These are phyloP conservation scores for Bubalus kerabau DNA, from an alignment of 2,113 vertebrate genomes.

Conservation along the genomic window DNA sequence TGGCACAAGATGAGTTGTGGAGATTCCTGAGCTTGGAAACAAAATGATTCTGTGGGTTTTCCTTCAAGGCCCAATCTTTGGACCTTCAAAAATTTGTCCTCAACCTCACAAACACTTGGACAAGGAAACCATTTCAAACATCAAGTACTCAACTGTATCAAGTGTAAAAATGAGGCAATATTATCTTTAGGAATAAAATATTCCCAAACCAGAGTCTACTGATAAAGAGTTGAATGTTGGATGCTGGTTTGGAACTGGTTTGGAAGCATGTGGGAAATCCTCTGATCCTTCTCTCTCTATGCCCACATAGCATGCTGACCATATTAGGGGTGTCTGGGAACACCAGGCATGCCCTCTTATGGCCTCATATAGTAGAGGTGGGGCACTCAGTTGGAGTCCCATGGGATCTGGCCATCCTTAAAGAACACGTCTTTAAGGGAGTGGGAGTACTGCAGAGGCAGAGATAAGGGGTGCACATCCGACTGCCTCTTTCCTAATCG, in stretches of 20 bases:
- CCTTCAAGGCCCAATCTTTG: neutral
- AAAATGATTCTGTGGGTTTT: neutral
- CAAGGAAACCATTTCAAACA: neutral
- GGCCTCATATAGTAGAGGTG: neutral
- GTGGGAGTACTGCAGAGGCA: neutral
- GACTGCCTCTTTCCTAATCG: neutral
- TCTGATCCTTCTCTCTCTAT: neutral
- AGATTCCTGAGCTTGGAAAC: neutral
- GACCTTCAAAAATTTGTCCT: neutral
- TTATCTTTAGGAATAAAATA: neutral
- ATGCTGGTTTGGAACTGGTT: neutral
- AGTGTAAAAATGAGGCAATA: neutral
- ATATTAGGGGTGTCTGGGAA: neutral
- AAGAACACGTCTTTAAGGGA: neutral
- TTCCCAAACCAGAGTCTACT: neutral
- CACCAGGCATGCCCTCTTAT: neutral
- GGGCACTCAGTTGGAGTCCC: neutral
- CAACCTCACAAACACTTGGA: neutral
- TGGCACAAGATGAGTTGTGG: neutral
- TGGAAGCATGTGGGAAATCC: neutral
- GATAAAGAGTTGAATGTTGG: neutral
- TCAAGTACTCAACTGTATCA: neutral
- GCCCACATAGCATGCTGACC: neutral
- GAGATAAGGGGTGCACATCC: accelerated
- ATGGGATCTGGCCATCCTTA: neutral